Conservation (phyloP, 2,113 vertebrate genomes). For the Hyla sarda region DNA sequence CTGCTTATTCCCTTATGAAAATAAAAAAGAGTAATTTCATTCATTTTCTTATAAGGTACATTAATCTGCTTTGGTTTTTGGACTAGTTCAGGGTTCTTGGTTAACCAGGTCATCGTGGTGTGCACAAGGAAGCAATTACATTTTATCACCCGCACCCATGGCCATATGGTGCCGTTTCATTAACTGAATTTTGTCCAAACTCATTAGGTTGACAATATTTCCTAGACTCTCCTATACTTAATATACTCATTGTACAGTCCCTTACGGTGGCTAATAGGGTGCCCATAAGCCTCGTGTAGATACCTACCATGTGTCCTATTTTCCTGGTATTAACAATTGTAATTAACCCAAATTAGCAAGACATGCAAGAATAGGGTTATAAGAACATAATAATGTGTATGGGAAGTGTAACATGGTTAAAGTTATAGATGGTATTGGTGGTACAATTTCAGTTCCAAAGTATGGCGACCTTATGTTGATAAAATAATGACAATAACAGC, state of each 20-base stretch:
- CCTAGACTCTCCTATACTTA: not conserved
- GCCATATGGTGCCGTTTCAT: not conserved
- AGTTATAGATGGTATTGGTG: too few relatives aligned
- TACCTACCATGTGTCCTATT: not conserved
- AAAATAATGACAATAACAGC: too few relatives aligned
- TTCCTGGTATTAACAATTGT: not conserved
- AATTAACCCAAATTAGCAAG: not conserved
- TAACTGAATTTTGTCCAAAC: not conserved
- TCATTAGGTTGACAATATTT: not conserved
- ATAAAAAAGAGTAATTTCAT: not conserved
- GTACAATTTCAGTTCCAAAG: too few relatives aligned
- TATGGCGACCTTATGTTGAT: too few relatives aligned
- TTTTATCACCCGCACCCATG: constrained; percentile 5
- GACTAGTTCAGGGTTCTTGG: not conserved
- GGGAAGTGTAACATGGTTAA: too few relatives aligned
- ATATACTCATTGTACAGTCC: not conserved
- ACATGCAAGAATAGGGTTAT: too few relatives aligned
- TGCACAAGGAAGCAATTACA: not conserved
- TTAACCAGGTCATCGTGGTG: not conserved
- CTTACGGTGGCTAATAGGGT: not conserved
- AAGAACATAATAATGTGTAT: too few relatives aligned
- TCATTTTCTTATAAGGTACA: not conserved
- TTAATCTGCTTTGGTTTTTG: not conserved
- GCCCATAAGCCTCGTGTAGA: not conserved
- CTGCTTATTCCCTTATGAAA: not conserved